These are phyloP conservation scores for Lasius fuliginosus DNA, from an alignment of 2,888 invertebrate genomes.

Conservation along the genomic window DNA sequence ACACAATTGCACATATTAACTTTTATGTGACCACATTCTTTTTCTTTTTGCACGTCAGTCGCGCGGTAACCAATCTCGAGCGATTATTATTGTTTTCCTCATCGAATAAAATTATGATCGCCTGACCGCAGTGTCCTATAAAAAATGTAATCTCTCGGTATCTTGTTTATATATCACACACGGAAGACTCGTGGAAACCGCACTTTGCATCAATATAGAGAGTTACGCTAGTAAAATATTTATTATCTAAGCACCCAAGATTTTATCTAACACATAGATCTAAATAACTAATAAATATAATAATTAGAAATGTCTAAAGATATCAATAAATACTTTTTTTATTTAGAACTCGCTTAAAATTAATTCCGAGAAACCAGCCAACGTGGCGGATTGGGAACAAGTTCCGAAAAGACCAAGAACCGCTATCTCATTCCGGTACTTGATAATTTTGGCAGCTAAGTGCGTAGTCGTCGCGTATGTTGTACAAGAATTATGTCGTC, in stretches of 20 bases:
- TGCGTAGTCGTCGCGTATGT: background rate
- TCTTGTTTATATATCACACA: background rate
- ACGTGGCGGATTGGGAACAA: background rate
- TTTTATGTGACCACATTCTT: background rate
- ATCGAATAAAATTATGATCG: background rate
- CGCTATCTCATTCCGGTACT: background rate
- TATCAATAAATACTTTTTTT: background rate
- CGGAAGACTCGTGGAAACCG: background rate
- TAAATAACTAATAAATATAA: background rate
- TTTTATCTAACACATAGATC: background rate
- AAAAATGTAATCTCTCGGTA: conserved; percentile 5
- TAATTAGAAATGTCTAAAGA: background rate
- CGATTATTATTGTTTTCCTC: conserved; percentile 16
- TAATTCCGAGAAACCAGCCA: background rate
- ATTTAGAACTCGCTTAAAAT: background rate
- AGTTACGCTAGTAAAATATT: background rate
- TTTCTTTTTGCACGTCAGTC: background rate
- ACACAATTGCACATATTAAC: background rate
- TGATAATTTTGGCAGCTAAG: conserved; percentile 3
- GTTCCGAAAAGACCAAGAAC: background rate
- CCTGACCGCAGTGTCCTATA: background rate
- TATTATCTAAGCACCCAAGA: background rate
- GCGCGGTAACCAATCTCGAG: background rate
- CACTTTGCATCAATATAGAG: background rate
- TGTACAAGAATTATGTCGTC: background rate